Percentiles rank a stretch among this genome's conserved stretches.
These are phyloP conservation scores for Orius insidiosus DNA, from an alignment of 1,140 invertebrate species.

Conservation along the genomic window DNA sequence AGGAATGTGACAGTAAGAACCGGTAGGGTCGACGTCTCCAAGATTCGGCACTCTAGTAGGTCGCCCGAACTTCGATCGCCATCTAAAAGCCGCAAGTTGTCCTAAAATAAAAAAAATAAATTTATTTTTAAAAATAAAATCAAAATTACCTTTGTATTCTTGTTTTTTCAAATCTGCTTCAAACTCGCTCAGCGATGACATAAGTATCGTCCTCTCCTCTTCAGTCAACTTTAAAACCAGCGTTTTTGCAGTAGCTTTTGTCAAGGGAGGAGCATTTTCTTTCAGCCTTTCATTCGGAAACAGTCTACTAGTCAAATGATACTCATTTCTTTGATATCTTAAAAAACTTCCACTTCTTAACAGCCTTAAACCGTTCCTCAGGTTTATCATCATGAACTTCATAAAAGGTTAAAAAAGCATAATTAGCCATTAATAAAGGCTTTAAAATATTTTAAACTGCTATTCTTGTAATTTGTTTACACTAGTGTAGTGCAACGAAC, in stretches of 20 bases:
- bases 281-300: too few relatives aligned
- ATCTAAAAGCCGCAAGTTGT: slow-evolving; percentile 57
- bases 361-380: too few relatives aligned
- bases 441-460: too few relatives aligned
- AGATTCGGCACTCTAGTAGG: slow-evolving; percentile 53
- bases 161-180: slow-evolving; percentile 50
- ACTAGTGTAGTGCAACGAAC: too few relatives aligned
- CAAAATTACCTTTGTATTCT: slow-evolving; percentile 44
- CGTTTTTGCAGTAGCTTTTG: slow-evolving; percentile 48
- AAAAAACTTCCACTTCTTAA: too few relatives aligned
- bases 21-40: slow-evolving; percentile 65
- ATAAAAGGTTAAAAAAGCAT: too few relatives aligned
- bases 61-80: slow-evolving; percentile 62
- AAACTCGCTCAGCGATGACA: slow-evolving; percentile 45
- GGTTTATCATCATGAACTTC: too few relatives aligned
- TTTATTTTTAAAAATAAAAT: background rate
- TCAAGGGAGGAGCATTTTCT: slow-evolving; percentile 25
- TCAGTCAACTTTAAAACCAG: slow-evolving; percentile 44
- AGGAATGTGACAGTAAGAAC: slow-evolving; percentile 60
- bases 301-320: too few relatives aligned
- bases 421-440: too few relatives aligned
- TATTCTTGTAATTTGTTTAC: too few relatives aligned
- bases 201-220: slow-evolving; percentile 45
- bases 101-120: slow-evolving; percentile 32
- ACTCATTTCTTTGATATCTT: too few relatives aligned